These are phyloP conservation scores for Psococerastis gibbosa DNA, from an alignment of 2,888 invertebrate genomes.

Conservation along the genomic window DNA sequence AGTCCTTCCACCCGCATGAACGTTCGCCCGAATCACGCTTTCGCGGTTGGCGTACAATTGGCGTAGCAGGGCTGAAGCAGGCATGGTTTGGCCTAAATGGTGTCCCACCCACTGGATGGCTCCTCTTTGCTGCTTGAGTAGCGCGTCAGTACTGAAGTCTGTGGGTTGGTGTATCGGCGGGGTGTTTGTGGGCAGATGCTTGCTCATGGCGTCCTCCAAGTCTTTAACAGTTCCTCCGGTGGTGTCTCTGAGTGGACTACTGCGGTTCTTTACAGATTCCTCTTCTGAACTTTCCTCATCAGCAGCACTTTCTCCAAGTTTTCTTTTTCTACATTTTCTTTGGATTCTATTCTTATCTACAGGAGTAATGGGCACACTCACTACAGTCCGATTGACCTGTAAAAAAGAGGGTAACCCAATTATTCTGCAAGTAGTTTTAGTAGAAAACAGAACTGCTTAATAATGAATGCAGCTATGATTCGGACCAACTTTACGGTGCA, in stretches of 20 bases:
- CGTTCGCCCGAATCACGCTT: slow-evolving; percentile 85
- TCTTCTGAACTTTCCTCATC: slow-evolving; percentile 24
- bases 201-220: slow-evolving; percentile 91
- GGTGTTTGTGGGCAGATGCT: slow-evolving; percentile 53
- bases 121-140: slow-evolving; percentile 59
- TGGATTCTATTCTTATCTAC: slow-evolving; percentile 7
- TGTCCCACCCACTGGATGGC: slow-evolving; percentile 92
- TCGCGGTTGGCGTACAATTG: slow-evolving; percentile 87
- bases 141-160: slow-evolving; percentile 71
- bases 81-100: slow-evolving; percentile 47
- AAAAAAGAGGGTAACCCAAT: background rate
- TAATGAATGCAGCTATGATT: too few relatives aligned
- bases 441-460: too few relatives aligned
- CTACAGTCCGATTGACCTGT: background rate
- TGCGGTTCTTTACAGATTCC: slow-evolving; percentile 18
- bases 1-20: slow-evolving; percentile 24
- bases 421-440: background rate
- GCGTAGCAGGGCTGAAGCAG: slow-evolving; percentile 73
- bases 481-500: too few relatives aligned
- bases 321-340: slow-evolving; percentile 9
- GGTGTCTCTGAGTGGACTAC: background rate
- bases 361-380: slow-evolving; percentile 3
- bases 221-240: slow-evolving; percentile 56
- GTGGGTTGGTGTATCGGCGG: slow-evolving; percentile 51
- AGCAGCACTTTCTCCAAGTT: slow-evolving; percentile 15